phyloP scores from a whole-genome alignment of 2,888 invertebrate genomes.

The Drosophila mercatorum region DNA sequence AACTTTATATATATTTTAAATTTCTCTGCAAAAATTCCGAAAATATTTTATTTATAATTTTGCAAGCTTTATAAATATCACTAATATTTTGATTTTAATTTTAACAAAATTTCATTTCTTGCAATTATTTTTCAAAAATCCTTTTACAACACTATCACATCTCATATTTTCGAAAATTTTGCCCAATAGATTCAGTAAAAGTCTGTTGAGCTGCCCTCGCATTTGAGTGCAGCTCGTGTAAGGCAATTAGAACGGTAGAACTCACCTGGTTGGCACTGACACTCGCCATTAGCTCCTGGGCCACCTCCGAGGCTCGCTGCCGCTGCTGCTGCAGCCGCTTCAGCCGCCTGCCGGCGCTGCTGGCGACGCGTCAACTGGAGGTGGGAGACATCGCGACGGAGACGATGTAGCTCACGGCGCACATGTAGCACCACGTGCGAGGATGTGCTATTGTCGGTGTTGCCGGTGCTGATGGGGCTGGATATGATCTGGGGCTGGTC shows the following conservation, averaged over 20 bases:
- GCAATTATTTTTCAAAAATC: too few species aligned
- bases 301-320: slow-evolving; percentile 82
- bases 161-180: too few species aligned
- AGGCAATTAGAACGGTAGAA: slow-evolving; percentile 33
- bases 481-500: slow-evolving; percentile 65
- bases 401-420: slow-evolving; percentile 83
- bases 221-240: background rate
- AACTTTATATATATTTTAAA: too few species aligned
- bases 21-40: too few species aligned
- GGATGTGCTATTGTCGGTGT: slow-evolving; percentile 23
- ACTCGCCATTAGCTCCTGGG: slow-evolving; percentile 84
- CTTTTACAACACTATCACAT: too few species aligned
- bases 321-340: slow-evolving; percentile 69
- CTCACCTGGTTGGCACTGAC: slow-evolving; percentile 90
- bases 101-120: too few species aligned
- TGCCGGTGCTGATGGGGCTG: slow-evolving; percentile 32
- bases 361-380: slow-evolving; percentile 83
- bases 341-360: slow-evolving; percentile 81
- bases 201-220: background rate
- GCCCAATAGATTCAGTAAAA: background rate
- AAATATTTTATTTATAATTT: too few species aligned
- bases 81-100: too few species aligned
- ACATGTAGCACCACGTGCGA: slow-evolving; percentile 79
- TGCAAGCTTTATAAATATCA: too few species aligned
- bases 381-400: slow-evolving; percentile 84